Evolutionary conservation across 2,888 invertebrate genomes (phyloP).

Genomic region (Tupiocoris notatus): DNA sequence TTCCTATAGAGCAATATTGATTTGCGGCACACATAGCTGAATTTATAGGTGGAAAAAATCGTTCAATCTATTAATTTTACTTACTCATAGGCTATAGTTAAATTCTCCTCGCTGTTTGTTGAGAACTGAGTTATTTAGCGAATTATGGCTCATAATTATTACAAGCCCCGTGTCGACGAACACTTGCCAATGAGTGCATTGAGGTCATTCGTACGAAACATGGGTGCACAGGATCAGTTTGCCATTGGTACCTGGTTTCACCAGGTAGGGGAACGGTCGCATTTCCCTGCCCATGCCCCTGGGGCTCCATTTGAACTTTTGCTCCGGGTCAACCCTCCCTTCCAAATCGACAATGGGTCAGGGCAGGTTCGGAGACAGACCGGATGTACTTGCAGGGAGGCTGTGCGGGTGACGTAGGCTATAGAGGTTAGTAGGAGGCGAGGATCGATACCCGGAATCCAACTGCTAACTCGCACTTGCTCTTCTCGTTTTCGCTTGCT

Average conservation of each 20-base stretch:
- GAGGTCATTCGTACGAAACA: not conserved
- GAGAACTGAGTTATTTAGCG: too few species aligned
- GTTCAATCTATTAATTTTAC: too few species aligned
- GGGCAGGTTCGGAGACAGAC: not conserved
- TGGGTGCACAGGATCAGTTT: not conserved
- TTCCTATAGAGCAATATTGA: too few species aligned
- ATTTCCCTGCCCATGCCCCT: slow-evolving; percentile 1
- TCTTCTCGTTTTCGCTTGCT: not conserved
- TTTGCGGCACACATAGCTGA: too few species aligned
- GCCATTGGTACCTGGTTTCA: not conserved
- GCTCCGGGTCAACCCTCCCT: slow-evolving; percentile 22
- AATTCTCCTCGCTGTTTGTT: too few species aligned
- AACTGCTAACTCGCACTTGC: not conserved
- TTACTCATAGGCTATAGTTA: too few species aligned
- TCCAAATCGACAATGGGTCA: not conserved
- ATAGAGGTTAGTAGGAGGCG: not conserved
- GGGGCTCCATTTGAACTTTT: slow-evolving; percentile 32
- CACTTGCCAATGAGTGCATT: not conserved
- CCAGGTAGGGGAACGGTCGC: not conserved
- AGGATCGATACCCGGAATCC: not conserved
- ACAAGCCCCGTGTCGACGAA: too few species aligned
- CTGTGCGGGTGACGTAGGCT: not conserved
- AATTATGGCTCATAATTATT: too few species aligned
- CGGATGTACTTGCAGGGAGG: not conserved
- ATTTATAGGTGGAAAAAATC: too few species aligned